Percentiles rank a stretch among this genome's conserved stretches.
These are phyloP conservation scores for Criorhina ranunculi DNA, from an alignment of 2,888 invertebrate species.

Conservation along the genomic window DNA sequence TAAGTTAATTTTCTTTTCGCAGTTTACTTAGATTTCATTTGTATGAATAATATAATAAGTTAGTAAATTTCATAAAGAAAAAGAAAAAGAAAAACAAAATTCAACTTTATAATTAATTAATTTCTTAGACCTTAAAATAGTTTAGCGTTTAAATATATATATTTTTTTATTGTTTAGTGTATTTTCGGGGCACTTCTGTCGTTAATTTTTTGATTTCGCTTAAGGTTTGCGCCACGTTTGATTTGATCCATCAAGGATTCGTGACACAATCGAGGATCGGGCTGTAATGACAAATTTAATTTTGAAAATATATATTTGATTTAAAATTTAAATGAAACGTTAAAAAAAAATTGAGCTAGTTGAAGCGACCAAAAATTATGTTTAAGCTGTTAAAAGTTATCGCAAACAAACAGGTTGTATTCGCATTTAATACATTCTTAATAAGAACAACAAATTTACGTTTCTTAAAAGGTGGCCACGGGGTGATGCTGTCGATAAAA, in stretches of 20 bases:
- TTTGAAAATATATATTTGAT: not conserved
- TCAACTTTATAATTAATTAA: constrained; percentile 41
- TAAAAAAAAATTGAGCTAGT: constrained; percentile 15
- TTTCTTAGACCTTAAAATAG: constrained; percentile 44
- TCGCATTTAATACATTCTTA: not conserved
- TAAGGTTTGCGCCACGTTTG: constrained; percentile 92
- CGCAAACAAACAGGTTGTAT: not conserved
- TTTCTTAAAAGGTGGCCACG: not conserved
- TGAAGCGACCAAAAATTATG: constrained; percentile 47
- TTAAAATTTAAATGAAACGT: constrained; percentile 2
- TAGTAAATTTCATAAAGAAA: constrained; percentile 44
- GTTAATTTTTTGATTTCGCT: constrained; percentile 87
- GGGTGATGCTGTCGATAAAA: too few species aligned
- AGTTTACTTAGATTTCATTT: constrained; percentile 42
- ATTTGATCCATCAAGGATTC: constrained; percentile 98
- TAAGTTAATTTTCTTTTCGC: constrained; percentile 46
- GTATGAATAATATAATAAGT: constrained; percentile 71
- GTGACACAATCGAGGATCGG: constrained; percentile 91
- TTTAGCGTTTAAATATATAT: constrained; percentile 50
- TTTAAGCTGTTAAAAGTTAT: constrained; percentile 50
- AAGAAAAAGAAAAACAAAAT: constrained; percentile 37
- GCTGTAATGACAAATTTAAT: constrained; percentile 85
- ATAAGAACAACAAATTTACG: not conserved
- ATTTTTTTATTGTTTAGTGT: constrained; percentile 85
- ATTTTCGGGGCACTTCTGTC: constrained; percentile 96